Evolutionary conservation across 2,888 invertebrate species (phyloP).

Genomic region (Pseudanteris insignis): DNA sequence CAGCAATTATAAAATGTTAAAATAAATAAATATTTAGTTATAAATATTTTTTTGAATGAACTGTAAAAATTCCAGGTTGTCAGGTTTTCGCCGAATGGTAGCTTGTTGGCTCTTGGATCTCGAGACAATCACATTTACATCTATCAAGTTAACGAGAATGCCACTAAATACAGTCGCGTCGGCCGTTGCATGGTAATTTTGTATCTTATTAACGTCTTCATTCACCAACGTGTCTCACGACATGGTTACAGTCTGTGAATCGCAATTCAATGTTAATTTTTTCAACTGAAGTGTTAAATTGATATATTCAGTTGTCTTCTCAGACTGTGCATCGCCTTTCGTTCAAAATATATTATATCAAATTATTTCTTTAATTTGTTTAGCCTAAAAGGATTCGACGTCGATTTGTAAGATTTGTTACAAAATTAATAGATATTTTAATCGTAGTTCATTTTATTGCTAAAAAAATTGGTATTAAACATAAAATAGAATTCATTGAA

Average conservation of each 20-base stretch:
- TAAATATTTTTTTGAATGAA: slow-evolving; percentile 45
- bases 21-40: not conserved
- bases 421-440: slow-evolving; percentile 42
- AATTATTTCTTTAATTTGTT: slow-evolving; percentile 47
- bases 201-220: slow-evolving; percentile 54
- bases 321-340: slow-evolving; percentile 5
- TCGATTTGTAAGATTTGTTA: slow-evolving; percentile 57
- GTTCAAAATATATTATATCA: too few relatives aligned
- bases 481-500: not conserved
- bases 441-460: slow-evolving; percentile 43
- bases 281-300: slow-evolving; percentile 9
- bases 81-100: slow-evolving; percentile 82
- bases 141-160: slow-evolving; percentile 82
- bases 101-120: slow-evolving; percentile 83
- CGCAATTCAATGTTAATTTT: slow-evolving; percentile 11
- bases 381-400: slow-evolving; percentile 65
- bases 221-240: slow-evolving; percentile 26
- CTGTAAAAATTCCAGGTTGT: slow-evolving; percentile 80
- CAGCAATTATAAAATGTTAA: too few relatives aligned
- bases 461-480: not conserved
- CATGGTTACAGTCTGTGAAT: slow-evolving; percentile 17
- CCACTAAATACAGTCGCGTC: slow-evolving; percentile 79
- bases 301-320: slow-evolving; percentile 11
- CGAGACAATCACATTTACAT: slow-evolving; percentile 90
- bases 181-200: slow-evolving; percentile 82